Conservation (phyloP, 2,888 invertebrate species). For the Sminthurides aquaticus region DNA sequence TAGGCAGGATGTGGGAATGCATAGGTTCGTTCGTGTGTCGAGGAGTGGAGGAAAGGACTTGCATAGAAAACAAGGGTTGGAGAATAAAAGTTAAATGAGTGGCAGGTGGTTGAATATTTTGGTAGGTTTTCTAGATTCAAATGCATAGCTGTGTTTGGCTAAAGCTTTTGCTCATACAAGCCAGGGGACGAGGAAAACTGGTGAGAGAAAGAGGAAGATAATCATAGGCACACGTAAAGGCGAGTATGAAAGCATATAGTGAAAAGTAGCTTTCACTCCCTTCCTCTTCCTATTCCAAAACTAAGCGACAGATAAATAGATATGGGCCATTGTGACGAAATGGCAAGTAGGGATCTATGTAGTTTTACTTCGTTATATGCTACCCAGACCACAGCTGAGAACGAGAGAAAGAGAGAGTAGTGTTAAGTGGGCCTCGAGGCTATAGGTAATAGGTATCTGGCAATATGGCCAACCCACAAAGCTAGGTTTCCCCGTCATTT, state of each 20-base stretch:
- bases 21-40: background rate
- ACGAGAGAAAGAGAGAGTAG: too few species aligned
- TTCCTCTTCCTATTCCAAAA: too few species aligned
- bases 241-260: too few species aligned
- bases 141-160: background rate
- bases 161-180: background rate
- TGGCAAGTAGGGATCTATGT: too few species aligned
- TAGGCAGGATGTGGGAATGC: too few species aligned
- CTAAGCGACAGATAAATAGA: background rate
- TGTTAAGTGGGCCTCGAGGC: background rate
- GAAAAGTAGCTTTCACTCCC: too few species aligned
- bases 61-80: background rate
- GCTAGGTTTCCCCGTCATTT: background rate
- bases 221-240: too few species aligned
- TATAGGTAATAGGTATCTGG: background rate
- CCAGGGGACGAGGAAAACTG: too few species aligned
- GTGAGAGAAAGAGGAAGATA: background rate
- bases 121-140: background rate
- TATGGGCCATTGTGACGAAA: background rate
- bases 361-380: too few species aligned
- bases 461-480: background rate
- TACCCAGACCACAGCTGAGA: too few species aligned
- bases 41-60: background rate
- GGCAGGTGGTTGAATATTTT: background rate
- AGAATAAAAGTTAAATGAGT: background rate